Base-by-base conservation (phyloP, 1,140 invertebrate genomes). In the Pseudomyrmex dendroicus region DNA sequence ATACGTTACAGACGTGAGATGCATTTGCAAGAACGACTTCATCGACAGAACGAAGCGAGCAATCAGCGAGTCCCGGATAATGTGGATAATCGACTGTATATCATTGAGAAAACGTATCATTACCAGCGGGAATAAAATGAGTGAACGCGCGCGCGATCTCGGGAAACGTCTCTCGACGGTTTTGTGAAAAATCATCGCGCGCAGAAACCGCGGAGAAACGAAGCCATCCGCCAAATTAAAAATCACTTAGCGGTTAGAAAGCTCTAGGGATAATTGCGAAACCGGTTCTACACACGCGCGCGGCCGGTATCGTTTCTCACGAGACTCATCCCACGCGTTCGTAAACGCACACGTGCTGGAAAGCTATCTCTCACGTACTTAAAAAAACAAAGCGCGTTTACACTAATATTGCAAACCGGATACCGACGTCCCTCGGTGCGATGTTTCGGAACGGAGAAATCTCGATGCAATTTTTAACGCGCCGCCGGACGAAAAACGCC, bases 311-410 rank as follows among this genome's bases (percentile, higher is more conserved):
- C 62, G 56, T 80, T 84, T 80, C 82, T 84, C 82, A 70, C 74
- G 74, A 63, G 73, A 76, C 54, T 84, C 46, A 84, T 70, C 74
- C 66, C 82, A 80, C 63, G 82, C 82, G 50, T 67, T 64, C 48
- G 50, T 20, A 0, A 25, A 25, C 25, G 13, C 62, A 15, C 62
- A 35, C 35, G n/a, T 61, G n/a, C 62, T 64, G 20, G 70, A 63
- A 52, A 56, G 46, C 59, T 63, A 46, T 61, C 61, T 63, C 10
- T 9, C 50, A 13, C 35, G 50, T 74, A 76, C n/a, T 52, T 63
- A 7, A n/a, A 7, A 7, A n/a, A 10, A 35, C 85, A 72, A 86
- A 89, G 84, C 80, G 84, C 86, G 84, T 87, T 86, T 90, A 59
- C 59, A 72, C 61, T 72, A 70, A 80, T 70, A 48, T 56, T 20